A percentile compares a stretch with the other conserved stretches of the same genome.
These are phyloP conservation scores for Chalcis sispes DNA, from an alignment of 2,888 invertebrate species.

Conservation along the genomic window DNA sequence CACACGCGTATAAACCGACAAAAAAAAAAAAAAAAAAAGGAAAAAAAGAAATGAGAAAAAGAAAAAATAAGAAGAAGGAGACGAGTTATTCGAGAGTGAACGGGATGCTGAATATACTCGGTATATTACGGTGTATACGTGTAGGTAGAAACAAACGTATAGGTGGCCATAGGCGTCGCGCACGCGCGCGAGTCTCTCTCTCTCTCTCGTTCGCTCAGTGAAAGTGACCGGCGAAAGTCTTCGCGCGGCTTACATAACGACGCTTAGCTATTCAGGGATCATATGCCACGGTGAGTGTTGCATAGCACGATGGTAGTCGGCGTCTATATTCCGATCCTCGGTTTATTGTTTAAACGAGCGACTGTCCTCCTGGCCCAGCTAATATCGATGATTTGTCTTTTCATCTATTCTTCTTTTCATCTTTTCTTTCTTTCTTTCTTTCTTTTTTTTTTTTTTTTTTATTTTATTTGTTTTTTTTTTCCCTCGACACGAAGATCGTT, in stretches of 20 bases:
- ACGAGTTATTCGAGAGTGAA: too few species aligned
- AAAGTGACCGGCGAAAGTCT: slow-evolving; percentile 75
- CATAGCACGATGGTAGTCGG: neutral
- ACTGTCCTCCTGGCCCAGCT: too few species aligned
- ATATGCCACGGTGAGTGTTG: slow-evolving; percentile 61
- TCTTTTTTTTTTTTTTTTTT: neutral
- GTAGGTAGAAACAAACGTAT: neutral
- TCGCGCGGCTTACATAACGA: slow-evolving; percentile 70
- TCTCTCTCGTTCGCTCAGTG: too few species aligned
- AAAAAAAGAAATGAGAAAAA: slow-evolving; percentile 33
- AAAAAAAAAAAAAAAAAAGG: neutral
- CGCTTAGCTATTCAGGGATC: slow-evolving; percentile 70
- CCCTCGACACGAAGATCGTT: neutral
- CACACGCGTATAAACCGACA: neutral
- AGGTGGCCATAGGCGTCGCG: neutral
- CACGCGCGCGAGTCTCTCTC: slow-evolving; percentile 62
- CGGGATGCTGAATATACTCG: slow-evolving; percentile 72
- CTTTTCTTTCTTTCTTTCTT: neutral
- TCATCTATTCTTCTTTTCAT: neutral
- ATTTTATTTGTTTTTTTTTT: neutral
- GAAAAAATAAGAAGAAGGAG: too few species aligned
- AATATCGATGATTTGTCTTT: too few species aligned
- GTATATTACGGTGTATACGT: slow-evolving; percentile 50
- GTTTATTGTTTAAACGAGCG: too few species aligned
- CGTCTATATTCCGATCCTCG: too few species aligned